Base-by-base conservation (phyloP, 2,797 vertebrate species). In the Rhinichthys osculus region DNA sequence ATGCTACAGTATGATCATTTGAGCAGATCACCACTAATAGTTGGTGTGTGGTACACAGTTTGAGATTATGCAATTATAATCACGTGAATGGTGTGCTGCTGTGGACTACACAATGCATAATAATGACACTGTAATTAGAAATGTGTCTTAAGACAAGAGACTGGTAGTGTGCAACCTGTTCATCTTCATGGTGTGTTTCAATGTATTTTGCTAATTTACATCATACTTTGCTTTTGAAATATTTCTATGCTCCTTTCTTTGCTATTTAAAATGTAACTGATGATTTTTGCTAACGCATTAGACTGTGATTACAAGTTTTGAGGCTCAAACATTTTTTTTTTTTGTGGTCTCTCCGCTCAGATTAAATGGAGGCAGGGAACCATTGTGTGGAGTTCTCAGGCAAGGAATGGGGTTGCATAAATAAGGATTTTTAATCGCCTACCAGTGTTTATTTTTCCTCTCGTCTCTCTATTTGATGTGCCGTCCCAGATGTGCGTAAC, bases 381-480 rank as follows among this genome's bases (percentile, higher is more conserved):
- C 91, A 92, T 92, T 91, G 91, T 90, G 92, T 82, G 91, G 90
- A 93, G 91, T 93, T 91, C 83, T 74, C 92, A 87, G 88, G 87
- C 91, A 94, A 93, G 88, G 91, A 92, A 95, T 94, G 92, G 90
- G 64, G 88, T 92, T 91, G 93, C 93, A 95, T 95, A 93, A 95
- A 96, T 94, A 94, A 94, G 93, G 93, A 95, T 95, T 95, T 85
- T 94, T 94, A 94, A 95, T 95, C 92, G 91, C 90, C 91, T 92
- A 92, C 91, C 93, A 93, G 89, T 94, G 93, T 95, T 94, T 94
- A 94, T 95, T 93, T 94, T 95, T 93, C 91, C 91, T 92, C 88
- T 91, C 90, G 89, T 91, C 88, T 90, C 91, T 78, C 87, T 92
- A 93, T 95, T 95, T 95, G 94, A 95, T 93, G 92, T 78, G 90